Conservation (phyloP, 2,113 vertebrate genomes). For the Strix uralensis region DNA sequence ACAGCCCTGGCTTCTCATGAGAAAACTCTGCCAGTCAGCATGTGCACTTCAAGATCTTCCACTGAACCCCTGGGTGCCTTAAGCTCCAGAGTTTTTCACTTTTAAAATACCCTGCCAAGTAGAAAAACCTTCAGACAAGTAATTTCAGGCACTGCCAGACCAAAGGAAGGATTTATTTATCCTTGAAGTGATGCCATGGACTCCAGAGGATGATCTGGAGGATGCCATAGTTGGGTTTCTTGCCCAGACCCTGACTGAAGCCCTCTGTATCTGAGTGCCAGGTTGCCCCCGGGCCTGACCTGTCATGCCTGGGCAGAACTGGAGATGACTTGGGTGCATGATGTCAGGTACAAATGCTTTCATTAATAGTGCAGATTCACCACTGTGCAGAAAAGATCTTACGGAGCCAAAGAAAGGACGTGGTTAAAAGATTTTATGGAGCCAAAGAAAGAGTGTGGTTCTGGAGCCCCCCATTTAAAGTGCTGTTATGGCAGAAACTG, state of each 20-base stretch:
- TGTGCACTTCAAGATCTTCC: rapidly evolving
- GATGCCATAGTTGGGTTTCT: neutral
- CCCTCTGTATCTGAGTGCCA: neutral
- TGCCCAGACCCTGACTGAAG: neutral
- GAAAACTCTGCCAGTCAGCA: neutral
- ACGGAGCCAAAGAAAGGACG: neutral
- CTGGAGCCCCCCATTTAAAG: neutral
- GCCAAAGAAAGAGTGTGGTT: neutral
- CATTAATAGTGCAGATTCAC: neutral
- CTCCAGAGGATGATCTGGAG: neutral
- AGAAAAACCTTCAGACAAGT: neutral
- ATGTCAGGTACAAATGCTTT: neutral
- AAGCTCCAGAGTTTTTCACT: neutral
- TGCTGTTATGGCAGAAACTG: neutral
- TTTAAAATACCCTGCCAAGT: neutral
- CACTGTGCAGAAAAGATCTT: neutral
- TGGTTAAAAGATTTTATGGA: neutral
- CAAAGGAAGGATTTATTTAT: neutral
- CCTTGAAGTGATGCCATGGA: neutral
- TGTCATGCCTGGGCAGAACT: neutral
- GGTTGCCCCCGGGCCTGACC: neutral
- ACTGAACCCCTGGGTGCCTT: neutral
- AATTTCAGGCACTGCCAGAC: neutral
- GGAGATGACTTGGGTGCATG: neutral
- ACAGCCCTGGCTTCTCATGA: neutral